These are phyloP conservation scores for Pteropus alecto DNA, from an alignment of 2,113 vertebrate genomes.

Conservation along the genomic window DNA sequence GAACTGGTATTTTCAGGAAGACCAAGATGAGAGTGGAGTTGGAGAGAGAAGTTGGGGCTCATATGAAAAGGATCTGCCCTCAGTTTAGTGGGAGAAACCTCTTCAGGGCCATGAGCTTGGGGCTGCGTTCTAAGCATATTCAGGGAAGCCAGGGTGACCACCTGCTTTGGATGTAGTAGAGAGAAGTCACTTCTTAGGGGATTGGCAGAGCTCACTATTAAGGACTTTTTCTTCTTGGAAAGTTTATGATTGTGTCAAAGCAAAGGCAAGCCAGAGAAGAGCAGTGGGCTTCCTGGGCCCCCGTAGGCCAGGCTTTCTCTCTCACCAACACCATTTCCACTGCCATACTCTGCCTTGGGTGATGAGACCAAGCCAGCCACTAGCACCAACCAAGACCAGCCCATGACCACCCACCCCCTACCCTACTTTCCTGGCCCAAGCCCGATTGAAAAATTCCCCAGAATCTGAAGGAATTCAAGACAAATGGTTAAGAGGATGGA, in stretches of 20 bases:
- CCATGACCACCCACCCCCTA: not conserved
- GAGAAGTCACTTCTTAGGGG: not conserved
- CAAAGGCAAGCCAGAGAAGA: not conserved
- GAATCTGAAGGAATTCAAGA: slow-evolving; percentile 85
- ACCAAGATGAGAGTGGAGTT: not conserved
- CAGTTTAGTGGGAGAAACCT: not conserved
- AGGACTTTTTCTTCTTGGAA: not conserved
- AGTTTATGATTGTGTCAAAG: not conserved
- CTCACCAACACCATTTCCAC: not conserved
- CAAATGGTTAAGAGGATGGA: slow-evolving; percentile 85
- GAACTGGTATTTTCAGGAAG: slow-evolving; percentile 17
- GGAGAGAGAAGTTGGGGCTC: not conserved
- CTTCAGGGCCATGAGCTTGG: not conserved
- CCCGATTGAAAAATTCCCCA: slow-evolving; percentile 81
- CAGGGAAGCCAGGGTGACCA: not conserved
- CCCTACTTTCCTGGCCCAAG: slow-evolving; percentile 28
- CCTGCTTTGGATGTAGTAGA: not conserved
- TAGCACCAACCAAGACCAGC: slow-evolving; percentile 22
- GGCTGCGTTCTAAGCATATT: not conserved
- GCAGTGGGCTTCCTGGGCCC: not conserved
- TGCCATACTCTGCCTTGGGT: not conserved
- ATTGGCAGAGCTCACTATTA: not conserved
- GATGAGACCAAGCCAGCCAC: slow-evolving; percentile 12
- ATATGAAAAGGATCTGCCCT: not conserved
- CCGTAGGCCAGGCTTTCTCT: not conserved